Base-by-base conservation (phyloP, 2,113 vertebrate species). In the Malurus elegans region DNA sequence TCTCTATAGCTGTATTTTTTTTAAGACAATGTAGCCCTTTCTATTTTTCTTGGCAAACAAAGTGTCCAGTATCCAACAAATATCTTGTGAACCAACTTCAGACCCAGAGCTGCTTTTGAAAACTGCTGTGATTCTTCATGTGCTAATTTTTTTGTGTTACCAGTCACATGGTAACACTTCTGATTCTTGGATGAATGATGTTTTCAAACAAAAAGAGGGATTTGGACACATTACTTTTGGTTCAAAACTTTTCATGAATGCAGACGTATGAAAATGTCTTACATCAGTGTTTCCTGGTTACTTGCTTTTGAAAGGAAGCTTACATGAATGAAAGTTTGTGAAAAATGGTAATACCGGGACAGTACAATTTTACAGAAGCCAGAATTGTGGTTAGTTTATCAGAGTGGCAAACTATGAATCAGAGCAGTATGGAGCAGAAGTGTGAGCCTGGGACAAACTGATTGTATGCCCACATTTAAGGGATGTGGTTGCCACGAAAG, bases 191-290 rank as follows among this genome's bases (percentile, higher is more conserved):
- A 79, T 89, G 61, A 88, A 91, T 4, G 13, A 78, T 78, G 44
- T 94, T 97, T 94, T 94, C 91, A 94, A 95, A 93, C 88, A 93
- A 78, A 82, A 94, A 92, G 48, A 47, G 69, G 69, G 79, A 75
- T 93, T 93, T 78, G 86, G 44, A 50, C 45, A 54, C 84, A 58
- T 93, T 92, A 83, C 42, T 90, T 95, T 75, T 90, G 66, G 70
- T 95, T 94, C 78, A 91, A 81, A 90, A 94, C 65, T 92, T 70
- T 61, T 69, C 16, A 23, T 90, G 85, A 94, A 88, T 92, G 79
- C 79, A 88, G 67, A 60, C 58, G 20, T 76, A 73, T 40, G 73
- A 96, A 92, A 92, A 88, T 73, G n/a, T 95, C 40, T 76, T 74
- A 47, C 44, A 60, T 64, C 44, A 56, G 34, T 80, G 60, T 88